A percentile compares a stretch with the other conserved stretches of the same genome.
Conservation (phyloP, 2,113 vertebrate species). For the Solea senegalensis region DNA sequence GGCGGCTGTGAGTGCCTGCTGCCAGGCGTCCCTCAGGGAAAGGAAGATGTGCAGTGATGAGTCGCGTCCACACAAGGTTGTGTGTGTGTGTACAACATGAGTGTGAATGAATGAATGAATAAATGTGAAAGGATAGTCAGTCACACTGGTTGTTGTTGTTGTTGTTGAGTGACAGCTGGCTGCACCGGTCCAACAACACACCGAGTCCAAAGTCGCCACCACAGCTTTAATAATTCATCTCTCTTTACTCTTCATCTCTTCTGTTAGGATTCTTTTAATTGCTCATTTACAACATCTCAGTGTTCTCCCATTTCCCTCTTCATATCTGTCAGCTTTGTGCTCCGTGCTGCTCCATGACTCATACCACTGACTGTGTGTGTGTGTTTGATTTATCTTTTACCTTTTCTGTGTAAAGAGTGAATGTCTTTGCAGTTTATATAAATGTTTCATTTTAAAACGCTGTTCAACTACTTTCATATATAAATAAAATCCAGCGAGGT, state of each 20-base stretch:
- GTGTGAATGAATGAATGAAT: conserved; percentile 14
- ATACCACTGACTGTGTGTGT: neutral
- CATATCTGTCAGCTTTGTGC: neutral
- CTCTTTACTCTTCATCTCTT: neutral
- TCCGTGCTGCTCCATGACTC: conserved; percentile 25
- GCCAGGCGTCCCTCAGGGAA: conserved; percentile 35
- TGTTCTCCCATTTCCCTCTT: neutral
- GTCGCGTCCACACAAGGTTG: neutral
- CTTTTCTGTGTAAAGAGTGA: conserved; percentile 5
- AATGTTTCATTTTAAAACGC: no score
- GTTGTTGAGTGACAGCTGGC: conserved; percentile 36
- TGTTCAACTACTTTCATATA: no score
- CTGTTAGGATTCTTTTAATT: neutral
- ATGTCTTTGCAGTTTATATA: neutral
- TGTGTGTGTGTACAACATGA: conserved; percentile 1
- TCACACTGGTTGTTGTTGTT: neutral
- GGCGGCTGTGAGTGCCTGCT: neutral
- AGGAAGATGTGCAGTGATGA: conserved; percentile 26
- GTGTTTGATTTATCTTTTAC: neutral
- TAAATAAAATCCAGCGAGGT: no score
- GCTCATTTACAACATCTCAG: conserved; percentile 1
- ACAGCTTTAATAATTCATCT: neutral
- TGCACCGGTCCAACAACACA: neutral
- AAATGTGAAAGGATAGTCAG: conserved; percentile 9
- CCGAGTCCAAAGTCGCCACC: neutral